Base-by-base conservation (phyloP, 2,113 vertebrate genomes). In the Esox niger region DNA sequence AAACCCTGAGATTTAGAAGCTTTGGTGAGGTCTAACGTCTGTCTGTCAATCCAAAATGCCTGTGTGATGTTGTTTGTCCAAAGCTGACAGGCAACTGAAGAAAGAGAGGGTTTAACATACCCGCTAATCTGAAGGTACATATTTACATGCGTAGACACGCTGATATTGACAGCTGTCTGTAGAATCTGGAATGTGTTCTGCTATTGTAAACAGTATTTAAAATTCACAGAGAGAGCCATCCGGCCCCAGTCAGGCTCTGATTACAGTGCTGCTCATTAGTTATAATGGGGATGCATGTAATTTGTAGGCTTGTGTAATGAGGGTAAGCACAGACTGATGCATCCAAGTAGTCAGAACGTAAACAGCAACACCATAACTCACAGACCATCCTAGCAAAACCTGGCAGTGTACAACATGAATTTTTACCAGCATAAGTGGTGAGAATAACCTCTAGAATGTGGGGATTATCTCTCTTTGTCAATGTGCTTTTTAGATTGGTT, bases 211-310 rank as follows among this genome's bases (percentile, higher is more conserved):
- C 70, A 62, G 61, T 43, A 52, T 27, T 70, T 66, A 62, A 49
- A 49, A 69, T 73, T 59, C 64, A 38, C 30, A 57, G 30, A 11
- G 17, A 47, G 25, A 31, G 43, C 52, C 32, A 73, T 38, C 20
- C 33, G 10, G 69, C 59, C 54, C 49, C 64, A 66, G 59, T 33
- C 62, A 76, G 66, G 62, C 72, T 25, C 76, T 80, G 75, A 85
- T 88, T 85, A 74, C 70, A 72, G 67, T 68, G 69, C 69, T 70
- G 80, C 82, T 88, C 82, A 84, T 88, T 85, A 89, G 86, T 76
- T 74, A 71, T 89, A 84, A 87, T 83, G 77, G 75, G 75, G 59
- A 83, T 80, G 73, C 80, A 69, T 71, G 75, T 79, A 83, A 79
- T 85, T 81, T 82, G 83, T 73, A 77, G 64, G 78, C 63, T 69